These are phyloP conservation scores for Catharus ustulatus DNA, from an alignment of 2,797 vertebrate species.

Conservation along the genomic window DNA sequence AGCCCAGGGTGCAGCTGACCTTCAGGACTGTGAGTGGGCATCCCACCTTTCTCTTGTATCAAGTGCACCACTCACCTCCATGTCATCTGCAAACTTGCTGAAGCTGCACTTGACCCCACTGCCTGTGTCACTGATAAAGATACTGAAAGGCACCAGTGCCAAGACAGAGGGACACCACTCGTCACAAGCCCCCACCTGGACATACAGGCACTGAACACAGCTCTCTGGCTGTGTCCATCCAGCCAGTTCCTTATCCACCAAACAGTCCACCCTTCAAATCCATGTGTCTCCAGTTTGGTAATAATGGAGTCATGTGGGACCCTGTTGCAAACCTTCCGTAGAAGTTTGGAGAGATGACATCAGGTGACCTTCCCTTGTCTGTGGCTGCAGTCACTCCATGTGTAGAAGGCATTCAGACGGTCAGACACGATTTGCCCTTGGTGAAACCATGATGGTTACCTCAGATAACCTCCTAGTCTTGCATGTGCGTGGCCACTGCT, in stretches of 20 bases:
- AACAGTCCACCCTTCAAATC: neutral
- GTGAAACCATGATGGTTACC: neutral
- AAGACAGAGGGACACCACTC: neutral
- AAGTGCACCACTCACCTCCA: no score
- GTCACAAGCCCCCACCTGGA: neutral
- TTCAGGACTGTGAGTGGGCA: neutral
- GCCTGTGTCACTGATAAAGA: fast-evolving
- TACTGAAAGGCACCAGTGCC: fast-evolving
- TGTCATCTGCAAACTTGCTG: neutral
- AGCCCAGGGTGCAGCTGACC: neutral
- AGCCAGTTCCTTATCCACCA: neutral
- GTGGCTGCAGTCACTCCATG: fast-evolving
- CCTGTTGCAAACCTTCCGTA: neutral
- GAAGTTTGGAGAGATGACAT: neutral
- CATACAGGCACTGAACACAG: neutral
- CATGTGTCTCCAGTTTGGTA: neutral
- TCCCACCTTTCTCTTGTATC: no score
- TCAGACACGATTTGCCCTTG: no score
- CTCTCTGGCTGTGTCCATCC: neutral
- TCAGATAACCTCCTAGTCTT: neutral
- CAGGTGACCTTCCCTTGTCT: neutral
- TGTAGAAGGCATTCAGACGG: neutral
- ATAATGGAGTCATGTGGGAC: neutral
- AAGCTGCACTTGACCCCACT: neutral
- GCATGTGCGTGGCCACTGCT: neutral